Evolutionary conservation across 2,797 vertebrate species (phyloP).

Genomic region (Geotrypetes seraphini): DNA sequence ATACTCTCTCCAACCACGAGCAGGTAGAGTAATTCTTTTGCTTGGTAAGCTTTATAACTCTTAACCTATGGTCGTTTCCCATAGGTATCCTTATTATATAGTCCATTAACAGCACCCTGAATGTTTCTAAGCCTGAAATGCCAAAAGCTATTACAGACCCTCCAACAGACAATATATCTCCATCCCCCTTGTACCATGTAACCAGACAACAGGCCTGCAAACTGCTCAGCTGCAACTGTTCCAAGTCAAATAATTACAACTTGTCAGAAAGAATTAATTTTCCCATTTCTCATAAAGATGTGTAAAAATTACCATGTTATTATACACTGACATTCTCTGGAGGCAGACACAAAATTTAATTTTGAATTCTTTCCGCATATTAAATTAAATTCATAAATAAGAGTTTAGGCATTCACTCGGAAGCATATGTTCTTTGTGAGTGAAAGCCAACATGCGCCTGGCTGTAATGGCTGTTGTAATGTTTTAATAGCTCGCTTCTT

Average conservation of each 20-base stretch:
- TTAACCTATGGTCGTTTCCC: no score
- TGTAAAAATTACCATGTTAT: slow-evolving; percentile 99
- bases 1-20: no score
- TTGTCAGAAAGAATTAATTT: slow-evolving; percentile 99
- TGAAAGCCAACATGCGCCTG: slow-evolving; percentile 69
- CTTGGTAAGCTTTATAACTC: no score
- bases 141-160: slow-evolving; percentile 66
- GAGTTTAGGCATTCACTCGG: slow-evolving; percentile 95
- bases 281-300: slow-evolving; percentile 99
- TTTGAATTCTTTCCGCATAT: slow-evolving; percentile 98
- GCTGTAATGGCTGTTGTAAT: slow-evolving; percentile 95
- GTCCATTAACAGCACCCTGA: slow-evolving; percentile 50
- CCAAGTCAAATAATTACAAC: slow-evolving; percentile 99
- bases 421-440: slow-evolving; percentile 98
- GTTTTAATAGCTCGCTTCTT: slow-evolving; percentile 94
- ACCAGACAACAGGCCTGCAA: slow-evolving; percentile 89
- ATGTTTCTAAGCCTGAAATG: slow-evolving; percentile 58
- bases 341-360: slow-evolving; percentile 98
- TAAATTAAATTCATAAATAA: slow-evolving; percentile 99
- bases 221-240: slow-evolving; percentile 98
- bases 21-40: no score
- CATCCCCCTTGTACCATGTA: slow-evolving; percentile 70
- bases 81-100: no score
- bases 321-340: slow-evolving; percentile 98
- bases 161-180: slow-evolving; percentile 59